Evolutionary conservation across 2,888 invertebrate genomes (phyloP).

Genomic region (Nowickia ferox): DNA sequence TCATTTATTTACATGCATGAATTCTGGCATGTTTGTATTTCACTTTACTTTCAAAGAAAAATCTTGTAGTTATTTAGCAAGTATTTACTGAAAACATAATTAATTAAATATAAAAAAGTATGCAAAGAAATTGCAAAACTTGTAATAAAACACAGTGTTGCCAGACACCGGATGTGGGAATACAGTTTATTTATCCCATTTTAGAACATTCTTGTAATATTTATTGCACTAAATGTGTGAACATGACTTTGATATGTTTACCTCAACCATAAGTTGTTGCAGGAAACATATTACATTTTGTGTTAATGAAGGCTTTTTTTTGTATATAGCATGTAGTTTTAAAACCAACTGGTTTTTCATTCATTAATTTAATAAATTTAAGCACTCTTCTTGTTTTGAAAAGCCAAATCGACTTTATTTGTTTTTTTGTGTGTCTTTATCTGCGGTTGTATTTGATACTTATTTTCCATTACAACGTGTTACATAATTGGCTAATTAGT

Average conservation of each 20-base stretch:
- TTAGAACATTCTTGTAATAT: no score
- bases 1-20: not conserved
- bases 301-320: not conserved
- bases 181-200: no score
- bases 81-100: slow-evolving; percentile 27
- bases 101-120: slow-evolving; percentile 2
- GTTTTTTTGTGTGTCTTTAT: not conserved
- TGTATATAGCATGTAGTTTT: not conserved
- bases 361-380: not conserved
- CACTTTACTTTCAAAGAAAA: not conserved
- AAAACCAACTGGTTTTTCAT: not conserved
- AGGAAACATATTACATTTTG: no score
- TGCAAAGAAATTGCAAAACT: not conserved
- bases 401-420: not conserved
- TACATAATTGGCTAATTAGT: slow-evolving; percentile 62
- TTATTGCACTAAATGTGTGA: no score
- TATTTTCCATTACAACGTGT: slow-evolving; percentile 49
- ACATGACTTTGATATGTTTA: no score
- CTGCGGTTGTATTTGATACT: not conserved
- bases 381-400: not conserved
- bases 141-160: not conserved
- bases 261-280: no score
- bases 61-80: slow-evolving; percentile 27
- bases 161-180: not conserved
- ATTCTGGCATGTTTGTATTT: not conserved